Evolutionary conservation across 2,797 vertebrate species (phyloP).

Genomic region (Luscinia luscinia): DNA sequence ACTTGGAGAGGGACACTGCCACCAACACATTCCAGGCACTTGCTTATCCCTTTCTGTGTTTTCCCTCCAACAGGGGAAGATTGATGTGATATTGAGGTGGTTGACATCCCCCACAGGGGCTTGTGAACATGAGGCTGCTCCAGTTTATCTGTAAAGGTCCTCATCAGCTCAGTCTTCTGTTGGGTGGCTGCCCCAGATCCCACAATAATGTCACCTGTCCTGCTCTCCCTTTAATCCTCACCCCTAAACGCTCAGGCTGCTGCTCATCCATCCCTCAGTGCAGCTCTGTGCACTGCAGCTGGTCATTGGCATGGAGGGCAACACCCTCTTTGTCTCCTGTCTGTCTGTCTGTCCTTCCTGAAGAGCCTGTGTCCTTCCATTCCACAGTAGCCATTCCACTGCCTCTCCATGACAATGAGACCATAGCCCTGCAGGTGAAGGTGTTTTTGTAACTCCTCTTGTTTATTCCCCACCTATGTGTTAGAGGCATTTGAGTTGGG

Average conservation of each 20-base stretch:
- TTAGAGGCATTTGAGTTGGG: neutral
- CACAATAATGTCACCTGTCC: too few species aligned
- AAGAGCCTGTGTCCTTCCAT: neutral
- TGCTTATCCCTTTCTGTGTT: neutral
- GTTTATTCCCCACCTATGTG: rapidly evolving
- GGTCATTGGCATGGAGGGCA: neutral
- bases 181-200: neutral
- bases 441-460: neutral
- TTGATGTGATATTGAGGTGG: rapidly evolving
- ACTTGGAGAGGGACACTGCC: neutral
- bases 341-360: neutral
- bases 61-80: neutral
- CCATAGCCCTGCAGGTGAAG: rapidly evolving
- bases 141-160: neutral
- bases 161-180: neutral
- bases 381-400: neutral
- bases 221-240: neutral
- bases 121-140: neutral
- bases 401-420: neutral
- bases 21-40: neutral
- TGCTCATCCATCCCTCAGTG: neutral
- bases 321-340: neutral
- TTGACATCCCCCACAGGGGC: too few species aligned
- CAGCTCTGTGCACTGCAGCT: neutral
- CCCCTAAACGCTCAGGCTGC: neutral